phyloP scores from a whole-genome alignment of 2,113 vertebrate genomes.

The Tamias sibiricus region DNA sequence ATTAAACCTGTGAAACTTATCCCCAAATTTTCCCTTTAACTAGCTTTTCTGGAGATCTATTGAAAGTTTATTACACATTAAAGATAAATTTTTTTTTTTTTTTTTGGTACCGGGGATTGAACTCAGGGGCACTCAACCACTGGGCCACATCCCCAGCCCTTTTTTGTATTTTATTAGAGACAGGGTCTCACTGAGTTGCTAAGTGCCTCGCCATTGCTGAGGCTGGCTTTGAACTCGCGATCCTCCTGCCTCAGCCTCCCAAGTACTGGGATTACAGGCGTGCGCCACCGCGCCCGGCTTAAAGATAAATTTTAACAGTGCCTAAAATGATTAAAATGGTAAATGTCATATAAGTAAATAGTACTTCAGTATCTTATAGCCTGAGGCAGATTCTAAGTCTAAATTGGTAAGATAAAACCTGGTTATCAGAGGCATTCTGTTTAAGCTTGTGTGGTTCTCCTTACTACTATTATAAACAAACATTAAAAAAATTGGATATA shows the following conservation, averaged over 20 bases:
- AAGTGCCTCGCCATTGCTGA: too few species aligned
- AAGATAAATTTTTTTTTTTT: slow-evolving; percentile 28
- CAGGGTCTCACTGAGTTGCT: too few species aligned
- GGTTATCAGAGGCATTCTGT: slow-evolving; percentile 29
- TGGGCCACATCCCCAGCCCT: too few species aligned
- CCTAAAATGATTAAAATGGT: background rate
- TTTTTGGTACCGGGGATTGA: too few species aligned
- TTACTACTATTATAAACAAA: background rate
- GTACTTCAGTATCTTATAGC: background rate
- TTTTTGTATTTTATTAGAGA: too few species aligned
- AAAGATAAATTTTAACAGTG: slow-evolving; percentile 34
- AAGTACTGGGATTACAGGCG: too few species aligned
- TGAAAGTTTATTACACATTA: slow-evolving; percentile 9
- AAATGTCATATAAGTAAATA: background rate
- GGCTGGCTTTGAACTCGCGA: too few species aligned
- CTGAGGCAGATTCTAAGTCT: background rate
- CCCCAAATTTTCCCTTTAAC: background rate
- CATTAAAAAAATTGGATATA: background rate
- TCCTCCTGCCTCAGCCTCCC: too few species aligned
- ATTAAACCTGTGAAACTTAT: background rate
- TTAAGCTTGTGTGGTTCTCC: background rate
- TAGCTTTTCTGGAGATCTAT: background rate
- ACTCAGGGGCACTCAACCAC: too few species aligned
- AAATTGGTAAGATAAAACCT: background rate
- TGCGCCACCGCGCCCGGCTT: too few species aligned